Evolutionary conservation across 2,888 invertebrate genomes (phyloP).

Genomic region (Zaprionus bogoriensis): DNA sequence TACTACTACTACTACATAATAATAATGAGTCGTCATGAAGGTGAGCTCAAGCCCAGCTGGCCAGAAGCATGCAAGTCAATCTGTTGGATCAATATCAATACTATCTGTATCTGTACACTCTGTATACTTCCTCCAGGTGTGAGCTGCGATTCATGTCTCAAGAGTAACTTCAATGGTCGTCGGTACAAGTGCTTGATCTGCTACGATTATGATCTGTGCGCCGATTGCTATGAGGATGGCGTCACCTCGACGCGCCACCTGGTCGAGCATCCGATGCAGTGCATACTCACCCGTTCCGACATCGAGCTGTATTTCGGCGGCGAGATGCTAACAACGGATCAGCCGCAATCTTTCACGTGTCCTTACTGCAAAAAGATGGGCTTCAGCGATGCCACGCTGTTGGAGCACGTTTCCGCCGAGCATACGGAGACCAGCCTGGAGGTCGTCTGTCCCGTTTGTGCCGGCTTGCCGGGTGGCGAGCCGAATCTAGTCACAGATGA

Average conservation of each 20-base stretch:
- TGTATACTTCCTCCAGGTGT: conserved; percentile 87
- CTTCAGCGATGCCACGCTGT: conserved; percentile 94
- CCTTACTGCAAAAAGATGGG: conserved; percentile 99
- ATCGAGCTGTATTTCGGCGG: conserved; percentile 98
- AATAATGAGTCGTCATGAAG: conserved; percentile 96
- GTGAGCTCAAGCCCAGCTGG: conserved; percentile 84
- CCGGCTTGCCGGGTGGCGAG: conserved; percentile 97
- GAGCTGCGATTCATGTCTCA: conserved; percentile 99
- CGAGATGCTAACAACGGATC: conserved; percentile 94
- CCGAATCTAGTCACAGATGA: conserved; percentile 99
- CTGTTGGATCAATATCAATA: no score
- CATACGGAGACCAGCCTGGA: conserved; percentile 96
- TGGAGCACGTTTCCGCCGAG: conserved; percentile 95
- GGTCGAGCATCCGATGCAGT: conserved; percentile 99
- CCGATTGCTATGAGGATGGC: conserved; percentile 96
- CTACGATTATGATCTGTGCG: conserved; percentile 99
- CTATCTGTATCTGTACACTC: not conserved
- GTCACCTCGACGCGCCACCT: conserved; percentile 96
- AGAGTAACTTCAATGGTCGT: conserved; percentile 98
- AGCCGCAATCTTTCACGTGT: conserved; percentile 98
- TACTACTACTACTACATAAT: no score
- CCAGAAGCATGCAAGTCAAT: not conserved
- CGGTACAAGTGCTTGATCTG: conserved; percentile 99
- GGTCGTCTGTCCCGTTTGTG: conserved; percentile 99
- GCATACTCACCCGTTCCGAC: conserved; percentile 97